These are phyloP conservation scores for Xestia sexstrigata DNA, from an alignment of 2,888 invertebrate genomes.

Conservation along the genomic window DNA sequence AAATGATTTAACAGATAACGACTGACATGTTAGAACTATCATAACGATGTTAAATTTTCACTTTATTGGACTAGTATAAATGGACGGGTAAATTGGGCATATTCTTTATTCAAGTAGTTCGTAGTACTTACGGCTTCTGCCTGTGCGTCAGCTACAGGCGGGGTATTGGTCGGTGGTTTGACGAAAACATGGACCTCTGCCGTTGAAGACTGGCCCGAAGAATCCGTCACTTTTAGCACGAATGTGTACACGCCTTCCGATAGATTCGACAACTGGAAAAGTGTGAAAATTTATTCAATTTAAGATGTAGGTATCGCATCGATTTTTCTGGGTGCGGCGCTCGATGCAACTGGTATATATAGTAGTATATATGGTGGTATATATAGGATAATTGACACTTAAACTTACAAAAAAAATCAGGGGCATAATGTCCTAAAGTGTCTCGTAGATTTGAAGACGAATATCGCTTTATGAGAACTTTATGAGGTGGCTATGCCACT, in stretches of 20 bases:
- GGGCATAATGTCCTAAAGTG: not conserved
- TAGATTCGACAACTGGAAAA: conserved; percentile 94
- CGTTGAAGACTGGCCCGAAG: conserved; percentile 96
- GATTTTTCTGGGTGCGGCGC: not conserved
- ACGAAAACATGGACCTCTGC: conserved; percentile 98
- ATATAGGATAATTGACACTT: not conserved
- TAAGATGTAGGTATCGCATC: not conserved
- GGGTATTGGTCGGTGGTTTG: conserved; percentile 96
- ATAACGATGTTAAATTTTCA: not conserved
- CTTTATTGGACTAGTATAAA: not conserved
- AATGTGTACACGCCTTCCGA: conserved; percentile 99
- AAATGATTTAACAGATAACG: not conserved
- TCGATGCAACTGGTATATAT: not conserved
- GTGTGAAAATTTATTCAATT: not conserved
- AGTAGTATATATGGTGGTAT: not conserved
- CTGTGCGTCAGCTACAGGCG: conserved; percentile 94
- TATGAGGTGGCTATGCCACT: not conserved
- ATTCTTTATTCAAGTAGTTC: not conserved
- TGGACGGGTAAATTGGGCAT: not conserved
- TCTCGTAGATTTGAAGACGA: not conserved
- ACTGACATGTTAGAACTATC: not conserved
- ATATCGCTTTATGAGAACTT: not conserved
- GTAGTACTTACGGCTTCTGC: conserved; percentile 84
- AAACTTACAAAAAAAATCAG: not conserved
- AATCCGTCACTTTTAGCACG: conserved; percentile 97